Percentiles rank a stretch among this genome's conserved stretches.
These are phyloP conservation scores for Macrobrachium rosenbergii DNA, from an alignment of 1,140 invertebrate species.

Conservation along the genomic window DNA sequence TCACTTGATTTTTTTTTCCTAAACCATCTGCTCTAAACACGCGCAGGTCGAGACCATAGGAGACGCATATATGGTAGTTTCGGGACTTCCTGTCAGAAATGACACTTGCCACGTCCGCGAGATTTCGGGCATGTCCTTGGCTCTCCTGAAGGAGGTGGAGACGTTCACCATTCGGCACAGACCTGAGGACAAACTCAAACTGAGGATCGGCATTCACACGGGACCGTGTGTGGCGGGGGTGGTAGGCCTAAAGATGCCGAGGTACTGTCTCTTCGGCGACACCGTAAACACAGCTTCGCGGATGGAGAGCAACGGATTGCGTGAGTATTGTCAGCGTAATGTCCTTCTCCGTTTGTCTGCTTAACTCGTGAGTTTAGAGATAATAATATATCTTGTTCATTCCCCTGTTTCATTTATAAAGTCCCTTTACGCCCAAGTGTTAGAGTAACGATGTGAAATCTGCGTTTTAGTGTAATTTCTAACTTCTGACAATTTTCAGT, in stretches of 20 bases:
- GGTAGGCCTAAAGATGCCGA: constrained; percentile 91
- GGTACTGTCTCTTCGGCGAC: constrained; percentile 94
- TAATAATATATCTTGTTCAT: background rate
- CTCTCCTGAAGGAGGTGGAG: constrained; percentile 86
- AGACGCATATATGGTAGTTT: constrained; percentile 93
- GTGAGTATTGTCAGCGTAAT: constrained; percentile 71
- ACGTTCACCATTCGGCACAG: constrained; percentile 92
- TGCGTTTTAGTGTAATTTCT: too few relatives aligned
- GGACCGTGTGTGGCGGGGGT: constrained; percentile 95
- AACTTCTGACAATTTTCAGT: too few relatives aligned
- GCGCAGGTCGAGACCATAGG: constrained; percentile 94
- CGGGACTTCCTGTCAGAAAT: constrained; percentile 75
- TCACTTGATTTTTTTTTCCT: background rate
- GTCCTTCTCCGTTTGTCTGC: too few relatives aligned
- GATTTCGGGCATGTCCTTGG: constrained; percentile 86
- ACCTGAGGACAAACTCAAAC: constrained; percentile 87
- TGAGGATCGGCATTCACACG: constrained; percentile 96
- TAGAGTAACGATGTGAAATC: background rate
- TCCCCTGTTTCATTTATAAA: background rate
- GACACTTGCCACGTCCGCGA: constrained; percentile 76
- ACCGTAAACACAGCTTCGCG: constrained; percentile 94
- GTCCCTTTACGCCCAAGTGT: too few relatives aligned
- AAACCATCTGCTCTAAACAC: background rate
- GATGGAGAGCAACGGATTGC: constrained; percentile 94
- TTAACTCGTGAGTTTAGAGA: too few relatives aligned